These are phyloP conservation scores for Drosophila atripex DNA, from an alignment of 2,888 invertebrate genomes.

Conservation along the genomic window DNA sequence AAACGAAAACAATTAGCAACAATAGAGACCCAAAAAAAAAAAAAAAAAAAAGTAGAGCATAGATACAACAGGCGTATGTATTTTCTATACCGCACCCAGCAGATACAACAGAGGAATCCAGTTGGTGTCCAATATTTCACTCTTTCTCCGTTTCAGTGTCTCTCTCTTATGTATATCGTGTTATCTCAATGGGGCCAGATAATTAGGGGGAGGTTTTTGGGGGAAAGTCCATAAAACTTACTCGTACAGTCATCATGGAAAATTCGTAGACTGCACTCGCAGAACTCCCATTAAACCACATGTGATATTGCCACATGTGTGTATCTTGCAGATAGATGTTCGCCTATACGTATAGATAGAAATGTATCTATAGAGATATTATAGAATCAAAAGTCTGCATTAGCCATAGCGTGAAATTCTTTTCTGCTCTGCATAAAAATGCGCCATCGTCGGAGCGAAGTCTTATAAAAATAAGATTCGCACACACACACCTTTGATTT, in stretches of 20 bases:
- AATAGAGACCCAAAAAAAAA: constrained; percentile 40
- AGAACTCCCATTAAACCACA: not conserved
- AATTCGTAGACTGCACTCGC: constrained; percentile 53
- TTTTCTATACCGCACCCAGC: constrained; percentile 39
- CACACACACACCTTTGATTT: constrained; percentile 48
- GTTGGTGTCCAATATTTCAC: constrained; percentile 12
- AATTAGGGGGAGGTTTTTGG: constrained; percentile 28
- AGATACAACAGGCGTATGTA: constrained; percentile 44
- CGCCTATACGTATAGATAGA: constrained; percentile 4
- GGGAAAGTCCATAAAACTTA: constrained; percentile 19
- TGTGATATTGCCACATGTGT: not conserved
- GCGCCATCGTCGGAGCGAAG: constrained; percentile 43
- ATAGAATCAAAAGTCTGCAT: constrained; percentile 41
- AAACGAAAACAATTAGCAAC: constrained; percentile 67
- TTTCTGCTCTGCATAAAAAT: constrained; percentile 64
- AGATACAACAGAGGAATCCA: constrained; percentile 25
- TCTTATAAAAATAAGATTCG: constrained; percentile 56
- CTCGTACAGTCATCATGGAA: constrained; percentile 60
- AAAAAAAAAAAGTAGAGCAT: constrained; percentile 49
- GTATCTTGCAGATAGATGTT: constrained; percentile 5
- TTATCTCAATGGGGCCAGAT: constrained; percentile 23
- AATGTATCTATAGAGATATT: constrained; percentile 30
- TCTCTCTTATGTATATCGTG: constrained; percentile 1
- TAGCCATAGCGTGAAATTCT: constrained; percentile 49
- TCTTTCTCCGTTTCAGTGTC: not conserved